These are phyloP conservation scores for human DNA, from an alignment of 2,113 vertebrate genomes.

Conservation along the genomic window GRCh38 chr15:94066001-94066500, in stretches of 20 bases:
- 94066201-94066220: constrained; percentile 5
- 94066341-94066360: not conserved
- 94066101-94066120: constrained; percentile 46
- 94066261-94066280: constrained; percentile 31
- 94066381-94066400: not conserved
- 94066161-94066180: constrained; percentile 38
- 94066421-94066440: not conserved
- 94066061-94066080: constrained; percentile 11
- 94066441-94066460: not conserved
- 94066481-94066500: not conserved
- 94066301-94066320: not conserved
- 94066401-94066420: not conserved
- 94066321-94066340: not conserved
- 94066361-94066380: not conserved
- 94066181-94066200: constrained; percentile 61
- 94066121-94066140: not conserved
- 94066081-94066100: constrained; percentile 58
- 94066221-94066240: not conserved
- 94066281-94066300: constrained; percentile 39
- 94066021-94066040: not conserved
- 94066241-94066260: constrained; percentile 65
- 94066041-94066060: constrained; percentile 29
- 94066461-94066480: not conserved
- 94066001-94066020: not conserved
- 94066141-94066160: constrained; percentile 67